These are phyloP conservation scores for Emydura subglobosa DNA, from an alignment of 2,113 vertebrate species.

Conservation along the genomic window DNA sequence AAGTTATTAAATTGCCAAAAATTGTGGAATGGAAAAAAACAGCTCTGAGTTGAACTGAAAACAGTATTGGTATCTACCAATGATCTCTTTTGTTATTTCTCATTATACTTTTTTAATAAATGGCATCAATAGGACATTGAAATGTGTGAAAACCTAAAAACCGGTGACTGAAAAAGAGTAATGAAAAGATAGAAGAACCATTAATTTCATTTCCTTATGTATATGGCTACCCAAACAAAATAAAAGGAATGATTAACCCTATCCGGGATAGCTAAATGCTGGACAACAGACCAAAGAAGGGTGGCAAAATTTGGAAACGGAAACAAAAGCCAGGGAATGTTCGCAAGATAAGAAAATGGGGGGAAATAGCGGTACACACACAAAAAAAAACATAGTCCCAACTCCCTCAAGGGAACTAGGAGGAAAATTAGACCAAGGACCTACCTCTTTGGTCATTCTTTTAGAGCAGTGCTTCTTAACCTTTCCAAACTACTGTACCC, in stretches of 20 bases:
- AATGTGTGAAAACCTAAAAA: background rate
- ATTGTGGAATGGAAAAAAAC: background rate
- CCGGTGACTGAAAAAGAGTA: background rate
- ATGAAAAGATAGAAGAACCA: background rate
- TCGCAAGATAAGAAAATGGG: background rate
- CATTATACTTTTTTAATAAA: constrained; percentile 6
- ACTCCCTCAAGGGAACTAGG: background rate
- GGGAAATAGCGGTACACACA: no score
- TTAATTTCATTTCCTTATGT: background rate
- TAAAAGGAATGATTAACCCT: background rate
- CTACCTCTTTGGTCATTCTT: background rate
- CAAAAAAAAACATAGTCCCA: background rate
- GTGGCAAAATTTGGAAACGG: background rate
- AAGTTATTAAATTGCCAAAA: background rate
- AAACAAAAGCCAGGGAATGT: background rate
- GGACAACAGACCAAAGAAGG: background rate
- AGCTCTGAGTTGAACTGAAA: background rate
- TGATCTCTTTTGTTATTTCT: background rate
- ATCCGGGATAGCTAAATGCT: background rate
- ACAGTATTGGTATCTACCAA: background rate
- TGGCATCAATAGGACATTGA: background rate
- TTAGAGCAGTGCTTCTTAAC: no score
- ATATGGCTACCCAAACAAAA: background rate
- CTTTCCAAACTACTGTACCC: no score
- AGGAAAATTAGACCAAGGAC: background rate